These are phyloP conservation scores for Lagodon rhomboides DNA, from an alignment of 2,797 vertebrate genomes.

Conservation along the genomic window DNA sequence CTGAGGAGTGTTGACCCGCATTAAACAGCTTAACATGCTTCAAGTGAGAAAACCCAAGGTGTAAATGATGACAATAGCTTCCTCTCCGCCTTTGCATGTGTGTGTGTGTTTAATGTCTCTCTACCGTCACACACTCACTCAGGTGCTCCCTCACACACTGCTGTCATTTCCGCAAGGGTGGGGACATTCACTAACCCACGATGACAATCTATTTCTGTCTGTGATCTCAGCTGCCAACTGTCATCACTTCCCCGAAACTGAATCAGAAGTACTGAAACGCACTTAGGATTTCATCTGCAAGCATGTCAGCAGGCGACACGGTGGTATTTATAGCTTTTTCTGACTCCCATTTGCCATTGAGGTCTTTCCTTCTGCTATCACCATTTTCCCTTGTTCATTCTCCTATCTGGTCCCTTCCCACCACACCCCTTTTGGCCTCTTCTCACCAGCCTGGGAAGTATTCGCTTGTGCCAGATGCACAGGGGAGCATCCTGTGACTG, in stretches of 20 bases:
- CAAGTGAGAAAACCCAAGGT: slow-evolving; percentile 30
- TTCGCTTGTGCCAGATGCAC: slow-evolving; percentile 36
- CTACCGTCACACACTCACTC: slow-evolving; percentile 15
- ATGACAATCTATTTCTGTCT: slow-evolving; percentile 66
- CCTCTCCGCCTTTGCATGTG: slow-evolving; percentile 18
- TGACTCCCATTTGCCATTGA: slow-evolving; percentile 21
- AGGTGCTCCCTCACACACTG: slow-evolving; percentile 59
- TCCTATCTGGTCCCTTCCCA: slow-evolving; percentile 54
- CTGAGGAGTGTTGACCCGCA: not conserved
- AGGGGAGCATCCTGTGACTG: slow-evolving; percentile 44
- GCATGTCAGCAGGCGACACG: slow-evolving; percentile 37
- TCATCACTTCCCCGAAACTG: slow-evolving; percentile 40
- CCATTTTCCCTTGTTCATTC: slow-evolving; percentile 27
- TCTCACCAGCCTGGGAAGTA: slow-evolving; percentile 21
- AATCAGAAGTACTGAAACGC: slow-evolving; percentile 57
- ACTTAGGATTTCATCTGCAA: slow-evolving; percentile 47
- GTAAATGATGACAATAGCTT: slow-evolving; percentile 27
- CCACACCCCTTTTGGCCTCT: slow-evolving; percentile 36
- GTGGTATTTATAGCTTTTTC: slow-evolving; percentile 54
- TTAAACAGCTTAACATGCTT: not conserved
- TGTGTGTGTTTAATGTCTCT: not conserved
- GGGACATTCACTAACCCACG: slow-evolving; percentile 38
- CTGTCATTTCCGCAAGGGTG: slow-evolving; percentile 58
- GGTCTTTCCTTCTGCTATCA: slow-evolving; percentile 39
- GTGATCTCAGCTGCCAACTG: slow-evolving; percentile 75